Conservation (phyloP, 35 echinoderm and acorn worm species). For the Diadema setosum region DNA sequence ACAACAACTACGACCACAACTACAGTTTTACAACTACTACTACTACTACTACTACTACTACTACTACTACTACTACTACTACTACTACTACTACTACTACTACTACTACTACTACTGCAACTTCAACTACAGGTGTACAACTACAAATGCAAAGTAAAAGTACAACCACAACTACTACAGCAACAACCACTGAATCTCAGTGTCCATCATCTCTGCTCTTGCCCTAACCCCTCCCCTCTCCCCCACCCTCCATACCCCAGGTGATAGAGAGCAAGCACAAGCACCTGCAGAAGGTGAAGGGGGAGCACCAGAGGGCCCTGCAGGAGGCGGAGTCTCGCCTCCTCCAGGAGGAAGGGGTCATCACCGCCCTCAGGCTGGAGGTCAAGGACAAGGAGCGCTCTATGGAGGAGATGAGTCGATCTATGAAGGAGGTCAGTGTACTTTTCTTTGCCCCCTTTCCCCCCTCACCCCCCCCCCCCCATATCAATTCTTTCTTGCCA, state of each 20-base stretch:
- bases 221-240: too few species aligned
- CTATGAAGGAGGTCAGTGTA: conserved; percentile 28
- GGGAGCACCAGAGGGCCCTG: conserved; percentile 17
- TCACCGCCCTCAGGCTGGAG: conserved; percentile 30
- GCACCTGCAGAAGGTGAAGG: conserved; percentile 25
- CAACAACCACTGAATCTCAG: too few species aligned
- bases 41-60: too few species aligned
- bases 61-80: neutral
- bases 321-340: conserved; percentile 14
- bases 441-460: neutral
- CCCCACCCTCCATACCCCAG: too few species aligned
- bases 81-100: neutral
- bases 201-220: too few species aligned
- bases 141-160: neutral
- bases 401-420: neutral
- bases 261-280: conserved; percentile 55
- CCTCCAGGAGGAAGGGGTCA: conserved; percentile 42
- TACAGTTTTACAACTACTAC: too few species aligned
- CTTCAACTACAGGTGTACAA: neutral
- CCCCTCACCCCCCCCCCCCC: too few species aligned
- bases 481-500: neutral
- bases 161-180: neutral
- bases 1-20: too few species aligned
- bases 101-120: neutral
- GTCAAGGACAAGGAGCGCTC: neutral